phyloP scores from a whole-genome alignment of 23 tunicate genomes.

The Ciona savignyi region DNA sequence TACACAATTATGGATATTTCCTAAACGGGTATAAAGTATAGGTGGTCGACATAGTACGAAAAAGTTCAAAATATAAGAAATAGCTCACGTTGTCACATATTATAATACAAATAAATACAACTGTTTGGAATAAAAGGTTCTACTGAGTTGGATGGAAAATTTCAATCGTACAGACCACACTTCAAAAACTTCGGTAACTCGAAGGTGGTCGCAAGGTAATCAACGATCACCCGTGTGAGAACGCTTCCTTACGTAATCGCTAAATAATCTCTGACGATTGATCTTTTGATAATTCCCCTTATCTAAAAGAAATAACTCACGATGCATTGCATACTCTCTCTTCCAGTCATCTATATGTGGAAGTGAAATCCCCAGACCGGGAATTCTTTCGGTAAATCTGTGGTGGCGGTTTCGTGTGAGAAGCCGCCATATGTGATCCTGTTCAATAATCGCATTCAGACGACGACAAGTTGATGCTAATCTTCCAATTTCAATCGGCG shows the following conservation, averaged over 20 bases:
- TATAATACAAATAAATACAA: neutral
- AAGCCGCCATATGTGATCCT: constrained; percentile 65
- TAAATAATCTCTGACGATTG: no score
- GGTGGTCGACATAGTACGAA: neutral
- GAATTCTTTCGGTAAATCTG: constrained; percentile 24
- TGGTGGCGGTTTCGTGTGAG: constrained; percentile 46
- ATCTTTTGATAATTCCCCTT: no score
- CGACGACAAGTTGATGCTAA: constrained; percentile 51
- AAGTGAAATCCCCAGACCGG: neutral
- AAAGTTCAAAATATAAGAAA: neutral
- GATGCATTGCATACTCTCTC: constrained; percentile 57
- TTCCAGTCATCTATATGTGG: constrained; percentile 52
- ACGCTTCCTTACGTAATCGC: no score
- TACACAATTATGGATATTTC: constrained; percentile 1
- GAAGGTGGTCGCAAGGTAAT: no score
- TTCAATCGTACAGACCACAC: no score
- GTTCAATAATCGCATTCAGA: constrained; percentile 31
- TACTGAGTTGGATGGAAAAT: no score
- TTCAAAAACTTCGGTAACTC: no score
- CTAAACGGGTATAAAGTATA: neutral
- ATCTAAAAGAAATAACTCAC: no score
- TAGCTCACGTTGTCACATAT: neutral
- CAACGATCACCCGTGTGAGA: no score
- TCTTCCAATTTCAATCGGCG: constrained; percentile 46
- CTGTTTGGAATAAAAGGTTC: no score